Evolutionary conservation across 2,797 vertebrate species (phyloP).

Genomic region (Chelmon rostratus): DNA sequence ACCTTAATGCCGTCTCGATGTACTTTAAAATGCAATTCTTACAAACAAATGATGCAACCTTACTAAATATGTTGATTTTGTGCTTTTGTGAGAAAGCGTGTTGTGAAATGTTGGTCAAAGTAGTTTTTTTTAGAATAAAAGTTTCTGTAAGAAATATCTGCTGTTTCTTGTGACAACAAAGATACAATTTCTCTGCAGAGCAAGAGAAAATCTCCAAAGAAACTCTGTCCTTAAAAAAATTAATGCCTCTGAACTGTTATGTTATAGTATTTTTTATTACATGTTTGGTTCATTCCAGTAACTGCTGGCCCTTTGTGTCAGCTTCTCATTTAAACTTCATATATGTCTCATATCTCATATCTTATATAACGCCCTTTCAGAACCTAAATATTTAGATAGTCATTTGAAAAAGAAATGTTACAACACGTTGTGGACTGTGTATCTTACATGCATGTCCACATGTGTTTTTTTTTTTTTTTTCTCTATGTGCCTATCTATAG

Average conservation of each 20-base stretch:
- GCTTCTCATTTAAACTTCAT: no score
- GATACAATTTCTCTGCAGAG: neutral
- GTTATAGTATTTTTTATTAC: neutral
- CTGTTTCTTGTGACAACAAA: neutral
- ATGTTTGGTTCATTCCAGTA: neutral
- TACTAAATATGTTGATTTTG: neutral
- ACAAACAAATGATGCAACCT: neutral
- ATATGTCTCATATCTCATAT: no score
- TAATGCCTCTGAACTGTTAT: neutral
- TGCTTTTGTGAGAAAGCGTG: no score
- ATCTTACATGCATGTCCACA: neutral
- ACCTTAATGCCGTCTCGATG: neutral
- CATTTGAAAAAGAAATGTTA: neutral
- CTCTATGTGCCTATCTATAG: neutral
- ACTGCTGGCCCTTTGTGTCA: no score
- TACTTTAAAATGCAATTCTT: neutral
- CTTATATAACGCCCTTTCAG: neutral
- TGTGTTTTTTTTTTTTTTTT: neutral
- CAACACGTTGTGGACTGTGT: neutral
- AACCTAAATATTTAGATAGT: neutral
- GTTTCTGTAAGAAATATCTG: neutral
- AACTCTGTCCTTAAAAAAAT: neutral
- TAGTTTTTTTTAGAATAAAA: neutral
- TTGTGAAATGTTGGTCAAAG: neutral
- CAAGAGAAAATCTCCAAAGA: neutral